Evolutionary conservation across 2,113 vertebrate genomes (phyloP), one percentile per base, ranked within the genome.

Genomic region (Dasyornis broadbenti): DNA sequence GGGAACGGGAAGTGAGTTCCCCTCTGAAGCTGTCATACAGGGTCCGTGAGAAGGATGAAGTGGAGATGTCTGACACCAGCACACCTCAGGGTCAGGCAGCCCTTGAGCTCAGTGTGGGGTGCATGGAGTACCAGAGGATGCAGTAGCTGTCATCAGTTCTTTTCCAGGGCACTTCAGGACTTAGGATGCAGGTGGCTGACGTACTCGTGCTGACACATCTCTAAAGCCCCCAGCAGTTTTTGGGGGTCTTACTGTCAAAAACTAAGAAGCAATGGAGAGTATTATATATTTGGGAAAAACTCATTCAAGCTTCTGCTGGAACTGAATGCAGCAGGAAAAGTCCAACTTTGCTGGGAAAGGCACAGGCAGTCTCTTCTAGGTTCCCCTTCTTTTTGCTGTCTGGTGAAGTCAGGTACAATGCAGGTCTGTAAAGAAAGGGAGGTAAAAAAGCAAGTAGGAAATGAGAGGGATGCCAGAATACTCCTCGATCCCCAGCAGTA

Each of bases 111-210:
- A 1, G 24, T 31, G 40, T 42, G 54, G 22, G 70, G 19, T 40
- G 28, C 0, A 0, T 40, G 47, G 15, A 19, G 13, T 82, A 20
- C 37, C 1, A 0, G 50, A 40, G 44, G 42, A 12, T 66, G 20
- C 42, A 84, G 3, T 18, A 56, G 44, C n/a, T 91, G 76, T 50
- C 37, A 35, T 52, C 4, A 0, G 39, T 68, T 35, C 49, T 75
- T 72, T 68, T 13, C 53, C 53, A n/a, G n/a, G 53, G 52, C 42
- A 56, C 40, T 71, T 84, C 45, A 77, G 49, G 83, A 49, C 49
- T 86, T 53, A 5, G 8, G 28, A 13, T 65, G 39, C 59, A 69
- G 26, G 45, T 9, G 6, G 37, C 53, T 72, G 71, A n/a, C 0
- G 0, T 56, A 27, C 35, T 33, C 42, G 1, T 23, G 23, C 45